These are phyloP conservation scores for Daubentonia madagascariensis DNA, from an alignment of 2,113 vertebrate species.

Conservation along the genomic window DNA sequence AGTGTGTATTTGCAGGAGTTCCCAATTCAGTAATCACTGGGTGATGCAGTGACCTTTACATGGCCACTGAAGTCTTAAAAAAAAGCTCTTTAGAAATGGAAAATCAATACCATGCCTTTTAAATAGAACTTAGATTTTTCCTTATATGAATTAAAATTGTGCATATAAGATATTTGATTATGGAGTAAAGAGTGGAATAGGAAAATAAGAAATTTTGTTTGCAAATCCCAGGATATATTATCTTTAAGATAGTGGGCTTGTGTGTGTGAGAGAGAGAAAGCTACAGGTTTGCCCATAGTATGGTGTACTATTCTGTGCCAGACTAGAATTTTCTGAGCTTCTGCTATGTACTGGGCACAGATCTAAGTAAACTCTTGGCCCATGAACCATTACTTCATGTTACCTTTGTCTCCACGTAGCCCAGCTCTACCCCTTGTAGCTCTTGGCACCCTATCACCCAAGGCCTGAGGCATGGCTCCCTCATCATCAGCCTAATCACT, in stretches of 20 bases:
- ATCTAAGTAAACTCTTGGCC: background rate
- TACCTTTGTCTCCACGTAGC: background rate
- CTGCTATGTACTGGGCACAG: background rate
- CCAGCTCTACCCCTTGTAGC: background rate
- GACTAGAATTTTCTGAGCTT: background rate
- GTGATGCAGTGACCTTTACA: conserved; percentile 84
- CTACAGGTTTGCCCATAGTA: background rate
- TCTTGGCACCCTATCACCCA: background rate
- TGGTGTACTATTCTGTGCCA: background rate
- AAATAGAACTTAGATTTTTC: background rate
- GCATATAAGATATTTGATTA: background rate
- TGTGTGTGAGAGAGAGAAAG: background rate
- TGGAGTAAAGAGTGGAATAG: background rate
- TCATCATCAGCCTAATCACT: background rate
- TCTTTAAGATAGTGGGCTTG: background rate
- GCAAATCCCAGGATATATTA: background rate
- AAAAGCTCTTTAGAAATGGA: background rate
- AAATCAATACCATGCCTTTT: background rate
- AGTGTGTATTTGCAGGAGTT: conserved; percentile 62
- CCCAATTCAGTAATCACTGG: conserved; percentile 77
- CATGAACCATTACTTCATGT: background rate
- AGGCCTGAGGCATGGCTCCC: background rate
- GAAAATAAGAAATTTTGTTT: background rate
- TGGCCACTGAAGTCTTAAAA: background rate
- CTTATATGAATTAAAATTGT: conserved; percentile 23